Evolutionary conservation across 2,113 vertebrate genomes (phyloP).

Genomic region (Micromys minutus): DNA sequence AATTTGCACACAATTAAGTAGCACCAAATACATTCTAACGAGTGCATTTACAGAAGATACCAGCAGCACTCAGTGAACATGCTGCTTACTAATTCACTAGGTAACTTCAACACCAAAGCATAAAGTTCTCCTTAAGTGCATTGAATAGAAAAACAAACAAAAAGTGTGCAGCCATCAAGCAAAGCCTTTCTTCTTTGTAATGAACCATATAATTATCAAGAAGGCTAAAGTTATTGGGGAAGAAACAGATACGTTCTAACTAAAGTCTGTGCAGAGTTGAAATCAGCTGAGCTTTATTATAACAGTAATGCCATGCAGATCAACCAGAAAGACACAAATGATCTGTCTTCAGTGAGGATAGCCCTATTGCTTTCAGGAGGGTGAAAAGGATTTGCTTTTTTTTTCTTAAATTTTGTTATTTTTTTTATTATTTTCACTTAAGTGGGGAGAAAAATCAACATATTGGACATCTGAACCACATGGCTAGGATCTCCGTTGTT

Average conservation of each 20-base stretch:
- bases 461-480: background rate
- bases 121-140: slow-evolving; percentile 51
- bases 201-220: slow-evolving; percentile 69
- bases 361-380: background rate
- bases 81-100: slow-evolving; percentile 63
- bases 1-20: slow-evolving; percentile 74
- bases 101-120: slow-evolving; percentile 61
- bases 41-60: slow-evolving; percentile 58
- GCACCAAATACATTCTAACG: slow-evolving; percentile 72
- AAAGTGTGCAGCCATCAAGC: slow-evolving; percentile 41
- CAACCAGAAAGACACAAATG: slow-evolving; percentile 2
- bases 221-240: slow-evolving; percentile 43
- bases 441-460: background rate
- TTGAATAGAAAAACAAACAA: slow-evolving; percentile 64
- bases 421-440: background rate
- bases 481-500: background rate
- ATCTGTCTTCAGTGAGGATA: background rate
- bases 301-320: slow-evolving; percentile 33
- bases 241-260: slow-evolving; percentile 52
- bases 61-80: slow-evolving; percentile 51
- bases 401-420: background rate
- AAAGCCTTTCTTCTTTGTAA: slow-evolving; percentile 69
- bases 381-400: background rate
- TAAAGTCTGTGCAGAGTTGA: slow-evolving; percentile 24
- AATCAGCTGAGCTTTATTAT: slow-evolving; percentile 52